Conservation (phyloP, 2,888 invertebrate species). For the Andrena bucephala region DNA sequence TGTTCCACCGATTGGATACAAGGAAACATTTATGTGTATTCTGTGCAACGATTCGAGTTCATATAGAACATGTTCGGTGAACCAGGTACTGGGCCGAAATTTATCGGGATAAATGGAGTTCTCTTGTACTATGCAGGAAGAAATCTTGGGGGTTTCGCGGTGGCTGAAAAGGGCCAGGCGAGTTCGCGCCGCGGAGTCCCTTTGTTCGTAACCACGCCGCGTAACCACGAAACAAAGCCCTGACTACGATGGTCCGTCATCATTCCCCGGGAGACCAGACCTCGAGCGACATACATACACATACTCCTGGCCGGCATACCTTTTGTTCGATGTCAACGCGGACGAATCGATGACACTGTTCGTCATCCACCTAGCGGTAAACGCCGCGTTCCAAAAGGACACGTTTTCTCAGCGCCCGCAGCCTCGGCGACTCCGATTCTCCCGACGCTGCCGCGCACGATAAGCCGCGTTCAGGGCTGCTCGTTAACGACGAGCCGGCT, state of each 20-base stretch:
- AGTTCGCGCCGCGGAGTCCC: slow-evolving; percentile 53
- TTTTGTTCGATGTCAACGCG: slow-evolving; percentile 51
- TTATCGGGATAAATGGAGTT: too few relatives aligned
- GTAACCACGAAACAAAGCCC: slow-evolving; percentile 67
- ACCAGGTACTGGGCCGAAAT: too few relatives aligned
- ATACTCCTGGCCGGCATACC: slow-evolving; percentile 16
- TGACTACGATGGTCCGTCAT: slow-evolving; percentile 16
- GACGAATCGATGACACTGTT: slow-evolving; percentile 39
- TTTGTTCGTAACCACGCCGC: slow-evolving; percentile 69
- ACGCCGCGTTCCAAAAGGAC: background rate
- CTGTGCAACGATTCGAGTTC: too few relatives aligned
- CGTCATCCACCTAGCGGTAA: background rate
- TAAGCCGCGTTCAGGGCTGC: background rate
- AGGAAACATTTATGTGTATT: too few relatives aligned
- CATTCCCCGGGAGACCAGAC: slow-evolving; percentile 29
- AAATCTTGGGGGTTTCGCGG: slow-evolving; percentile 12
- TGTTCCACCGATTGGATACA: too few relatives aligned
- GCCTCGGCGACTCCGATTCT: background rate
- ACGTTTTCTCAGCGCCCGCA: background rate
- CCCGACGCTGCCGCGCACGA: background rate
- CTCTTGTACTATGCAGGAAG: background rate
- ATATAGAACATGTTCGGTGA: too few relatives aligned
- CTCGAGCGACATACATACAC: slow-evolving; percentile 27
- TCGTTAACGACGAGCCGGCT: slow-evolving; percentile 27
- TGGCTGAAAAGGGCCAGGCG: slow-evolving; percentile 45